Conservation (phyloP, 2,113 vertebrate species). For the Kryptolebias marmoratus region DNA sequence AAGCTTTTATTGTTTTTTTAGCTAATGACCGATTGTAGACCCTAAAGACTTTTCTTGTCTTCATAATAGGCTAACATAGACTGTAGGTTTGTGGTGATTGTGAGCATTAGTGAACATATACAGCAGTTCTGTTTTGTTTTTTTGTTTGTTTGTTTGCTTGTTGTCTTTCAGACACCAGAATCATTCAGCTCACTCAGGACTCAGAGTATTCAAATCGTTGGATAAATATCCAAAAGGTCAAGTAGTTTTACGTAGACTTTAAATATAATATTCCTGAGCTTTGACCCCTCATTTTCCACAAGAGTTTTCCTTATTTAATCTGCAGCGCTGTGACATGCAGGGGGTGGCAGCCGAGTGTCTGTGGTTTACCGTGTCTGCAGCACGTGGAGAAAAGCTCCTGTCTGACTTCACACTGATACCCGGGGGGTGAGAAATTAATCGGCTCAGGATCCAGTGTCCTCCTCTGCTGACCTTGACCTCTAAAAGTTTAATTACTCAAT, state of each 20-base stretch:
- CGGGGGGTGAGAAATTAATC: conserved; percentile 69
- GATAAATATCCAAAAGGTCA: not conserved
- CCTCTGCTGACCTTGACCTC: conserved; percentile 48
- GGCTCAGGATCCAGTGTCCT: conserved; percentile 67
- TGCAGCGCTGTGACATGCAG: conserved; percentile 7
- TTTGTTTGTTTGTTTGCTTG: too few relatives aligned
- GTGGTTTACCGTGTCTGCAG: conserved; percentile 55
- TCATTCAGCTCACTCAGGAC: not conserved
- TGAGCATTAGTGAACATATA: too few relatives aligned
- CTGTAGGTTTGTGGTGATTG: too few relatives aligned
- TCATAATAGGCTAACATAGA: too few relatives aligned
- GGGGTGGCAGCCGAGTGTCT: conserved; percentile 32
- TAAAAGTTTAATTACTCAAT: conserved; percentile 1
- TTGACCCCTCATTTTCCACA: conserved; percentile 12
- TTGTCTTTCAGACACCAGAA: not conserved
- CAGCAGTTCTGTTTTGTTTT: too few relatives aligned
- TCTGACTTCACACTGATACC: conserved; percentile 56
- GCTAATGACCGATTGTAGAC: too few relatives aligned
- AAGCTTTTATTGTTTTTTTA: too few relatives aligned
- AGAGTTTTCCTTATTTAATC: conserved; percentile 37
- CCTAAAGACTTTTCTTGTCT: too few relatives aligned
- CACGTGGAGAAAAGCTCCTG: conserved; percentile 59
- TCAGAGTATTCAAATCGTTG: too few relatives aligned
- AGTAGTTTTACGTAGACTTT: not conserved
- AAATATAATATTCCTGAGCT: not conserved